Evolutionary conservation across 2,113 vertebrate genomes (phyloP), one percentile per base, ranked within the genome.

Genomic region (Brachionichthys hirsutus): DNA sequence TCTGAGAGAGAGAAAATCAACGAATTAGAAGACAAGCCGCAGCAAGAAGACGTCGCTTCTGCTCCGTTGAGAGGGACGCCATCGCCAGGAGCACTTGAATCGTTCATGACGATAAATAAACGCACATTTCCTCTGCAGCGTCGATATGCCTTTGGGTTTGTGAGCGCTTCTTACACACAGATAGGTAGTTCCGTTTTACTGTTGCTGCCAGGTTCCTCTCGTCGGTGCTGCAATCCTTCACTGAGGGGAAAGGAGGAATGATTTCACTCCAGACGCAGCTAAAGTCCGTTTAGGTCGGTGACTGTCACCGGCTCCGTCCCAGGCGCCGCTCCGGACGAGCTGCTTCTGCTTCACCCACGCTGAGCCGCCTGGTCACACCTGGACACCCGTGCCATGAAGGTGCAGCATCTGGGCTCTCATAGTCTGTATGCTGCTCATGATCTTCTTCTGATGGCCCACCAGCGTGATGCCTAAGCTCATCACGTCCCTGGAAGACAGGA

Each of bases 381-480:
- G 97, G 86, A 99, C 91, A 19, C 97, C 97, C 6, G 95, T 96
- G 72, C 95, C 95, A n/a, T 99, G 97, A 78, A 98, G 94, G 73
- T 98, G 96, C 66, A 99, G 88, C 95, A 99, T 96, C 91, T 98
- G 97, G 80, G 94, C 96, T 92, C 97, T 94, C 94, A 94, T 98
- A 91, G 96, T 99, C 94, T 99, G 97, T 96, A 99, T 97, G 94
- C 95, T 98, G 94, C 94, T 98, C 95, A 98, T 97, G 83, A 99
- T 95, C 93, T 98, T 99, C 91, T 99, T 99, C 85, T 99, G 97
- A 92, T 99, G 97, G 78, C 97, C 97, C 82, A 97, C 95, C 83
- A 98, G 90, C 66, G 96, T 94, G 90, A 99, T 98, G 69, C 97
- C 97, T 93, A 99, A 93, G 89, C 94, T 96, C 94, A 98, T 96